Evolutionary conservation across 53 echinoderm and acorn worm species (phyloP).

Genomic region (Pentamera pediparva): DNA sequence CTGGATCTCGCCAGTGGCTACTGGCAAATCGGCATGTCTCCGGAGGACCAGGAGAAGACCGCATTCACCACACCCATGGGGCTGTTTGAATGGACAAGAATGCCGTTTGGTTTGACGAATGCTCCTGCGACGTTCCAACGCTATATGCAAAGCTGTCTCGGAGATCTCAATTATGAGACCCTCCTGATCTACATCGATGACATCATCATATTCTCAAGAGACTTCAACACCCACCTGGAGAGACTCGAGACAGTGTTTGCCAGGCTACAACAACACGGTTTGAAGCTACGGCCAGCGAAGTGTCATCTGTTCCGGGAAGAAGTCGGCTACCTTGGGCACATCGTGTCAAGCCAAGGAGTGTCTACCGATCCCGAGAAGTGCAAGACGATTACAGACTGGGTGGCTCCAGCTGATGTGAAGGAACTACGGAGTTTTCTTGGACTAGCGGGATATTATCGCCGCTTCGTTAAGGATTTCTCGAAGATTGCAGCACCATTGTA

Average conservation of each 20-base stretch:
- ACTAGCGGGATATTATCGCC: conserved; percentile 51
- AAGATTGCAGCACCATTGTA: conserved; percentile 45
- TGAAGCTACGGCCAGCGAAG: conserved; percentile 50
- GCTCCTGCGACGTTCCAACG: conserved; percentile 49
- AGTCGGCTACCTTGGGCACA: conserved; percentile 42
- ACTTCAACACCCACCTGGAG: conserved; percentile 36
- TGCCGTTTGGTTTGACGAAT: conserved; percentile 44
- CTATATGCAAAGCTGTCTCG: conserved; percentile 40
- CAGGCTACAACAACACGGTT: conserved; percentile 23
- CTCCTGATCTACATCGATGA: conserved; percentile 46
- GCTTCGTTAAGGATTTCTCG: conserved; percentile 47
- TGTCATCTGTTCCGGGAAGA: conserved; percentile 42
- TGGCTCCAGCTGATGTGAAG: conserved; percentile 4
- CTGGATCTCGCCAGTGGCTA: conserved; percentile 35
- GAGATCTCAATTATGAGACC: conserved; percentile 32
- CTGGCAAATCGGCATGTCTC: conserved; percentile 36
- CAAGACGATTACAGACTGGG: conserved; percentile 34
- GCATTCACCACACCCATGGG: conserved; percentile 40
- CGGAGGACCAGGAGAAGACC: conserved; percentile 21
- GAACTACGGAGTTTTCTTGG: conserved; percentile 48
- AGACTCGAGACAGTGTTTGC: conserved; percentile 33
- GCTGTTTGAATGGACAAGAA: conserved; percentile 36
- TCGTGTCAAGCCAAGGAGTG: conserved; percentile 41
- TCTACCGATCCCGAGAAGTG: conserved; percentile 42
- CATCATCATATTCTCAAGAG: conserved; percentile 30